phyloP scores from a whole-genome alignment of 2,113 vertebrate genomes.

The Epinephelus moara region DNA sequence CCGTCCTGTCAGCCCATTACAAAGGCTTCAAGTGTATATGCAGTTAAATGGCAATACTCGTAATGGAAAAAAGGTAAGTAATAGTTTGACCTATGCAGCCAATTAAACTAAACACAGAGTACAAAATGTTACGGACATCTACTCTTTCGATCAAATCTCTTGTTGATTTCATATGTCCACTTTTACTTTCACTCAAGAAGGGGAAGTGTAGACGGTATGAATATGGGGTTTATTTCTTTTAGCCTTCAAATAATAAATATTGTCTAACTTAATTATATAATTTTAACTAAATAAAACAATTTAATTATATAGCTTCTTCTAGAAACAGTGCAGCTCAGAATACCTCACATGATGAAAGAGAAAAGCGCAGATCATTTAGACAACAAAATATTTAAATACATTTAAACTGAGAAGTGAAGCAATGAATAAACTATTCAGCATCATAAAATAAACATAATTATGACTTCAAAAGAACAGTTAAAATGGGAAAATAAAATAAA shows the following conservation, averaged over 20 bases:
- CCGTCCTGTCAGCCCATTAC: not conserved
- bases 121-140: not conserved
- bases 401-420: not conserved
- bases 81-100: not conserved
- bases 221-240: not conserved
- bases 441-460: not conserved
- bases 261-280: not conserved
- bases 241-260: too few species aligned
- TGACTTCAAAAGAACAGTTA: not conserved
- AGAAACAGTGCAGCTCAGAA: not conserved
- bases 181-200: not conserved
- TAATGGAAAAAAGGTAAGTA: not conserved
- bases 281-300: not conserved
- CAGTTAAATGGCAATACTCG: not conserved
- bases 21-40: not conserved
- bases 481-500: not conserved
- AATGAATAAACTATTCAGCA: not conserved
- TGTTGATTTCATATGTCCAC: too few species aligned
- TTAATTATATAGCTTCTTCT: not conserved
- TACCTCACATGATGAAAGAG: not conserved
- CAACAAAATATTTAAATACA: not conserved
- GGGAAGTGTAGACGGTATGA: not conserved
- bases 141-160: slow-evolving; percentile 5
- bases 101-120: not conserved
- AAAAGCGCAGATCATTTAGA: not conserved